Evolutionary conservation across 2,797 vertebrate genomes (phyloP).

Genomic region (Tragelaphus eurycerus): DNA sequence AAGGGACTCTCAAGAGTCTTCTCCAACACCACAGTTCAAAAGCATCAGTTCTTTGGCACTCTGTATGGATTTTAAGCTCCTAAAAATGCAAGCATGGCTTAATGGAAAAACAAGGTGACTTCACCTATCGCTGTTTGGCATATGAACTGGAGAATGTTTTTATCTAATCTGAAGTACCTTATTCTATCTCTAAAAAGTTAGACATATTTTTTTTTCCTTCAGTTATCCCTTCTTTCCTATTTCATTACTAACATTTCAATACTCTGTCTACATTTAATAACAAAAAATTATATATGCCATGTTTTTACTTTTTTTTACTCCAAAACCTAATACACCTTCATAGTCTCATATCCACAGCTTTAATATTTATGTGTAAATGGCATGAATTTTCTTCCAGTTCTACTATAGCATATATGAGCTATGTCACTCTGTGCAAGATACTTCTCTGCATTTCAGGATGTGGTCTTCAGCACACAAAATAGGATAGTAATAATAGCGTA

Average conservation of each 20-base stretch:
- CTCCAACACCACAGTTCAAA: not conserved
- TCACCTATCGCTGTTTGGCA: not conserved
- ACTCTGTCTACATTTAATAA: not conserved
- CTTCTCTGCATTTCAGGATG: not conserved
- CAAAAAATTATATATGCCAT: not conserved
- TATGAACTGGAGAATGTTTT: not conserved
- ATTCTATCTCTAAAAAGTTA: not conserved
- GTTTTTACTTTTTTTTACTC: not conserved
- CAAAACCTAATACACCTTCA: not conserved
- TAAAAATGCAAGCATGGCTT: not conserved
- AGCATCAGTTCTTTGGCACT: not conserved
- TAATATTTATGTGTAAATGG: not conserved
- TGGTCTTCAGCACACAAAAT: not conserved
- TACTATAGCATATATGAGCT: not conserved
- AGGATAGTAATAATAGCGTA: not conserved
- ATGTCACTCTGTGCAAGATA: not conserved
- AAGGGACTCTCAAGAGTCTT: not conserved
- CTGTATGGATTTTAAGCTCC: not conserved
- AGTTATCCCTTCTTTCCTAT: not conserved
- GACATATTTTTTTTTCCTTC: not conserved
- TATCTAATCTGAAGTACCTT: not conserved
- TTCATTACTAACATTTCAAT: not conserved
- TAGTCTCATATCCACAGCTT: not conserved
- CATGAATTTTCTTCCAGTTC: not conserved
- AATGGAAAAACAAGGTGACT: not conserved